Conservation (phyloP, 2,888 invertebrate genomes). For the Andrena hattorfiana region DNA sequence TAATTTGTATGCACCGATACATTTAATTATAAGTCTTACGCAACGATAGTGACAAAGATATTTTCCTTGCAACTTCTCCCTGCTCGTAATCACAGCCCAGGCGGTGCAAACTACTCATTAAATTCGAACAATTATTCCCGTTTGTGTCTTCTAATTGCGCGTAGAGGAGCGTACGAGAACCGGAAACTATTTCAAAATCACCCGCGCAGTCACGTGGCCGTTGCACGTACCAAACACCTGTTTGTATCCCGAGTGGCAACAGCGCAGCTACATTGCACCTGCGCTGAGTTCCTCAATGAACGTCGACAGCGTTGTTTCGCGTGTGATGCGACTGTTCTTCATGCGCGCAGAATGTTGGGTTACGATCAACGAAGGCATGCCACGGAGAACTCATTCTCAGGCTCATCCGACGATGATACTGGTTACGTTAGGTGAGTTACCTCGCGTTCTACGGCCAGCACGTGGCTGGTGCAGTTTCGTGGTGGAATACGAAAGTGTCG, state of each 20-base stretch:
- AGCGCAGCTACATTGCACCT: slow-evolving; percentile 47
- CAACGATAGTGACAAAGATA: no score
- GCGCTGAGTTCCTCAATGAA: slow-evolving; percentile 37
- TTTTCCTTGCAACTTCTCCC: no score
- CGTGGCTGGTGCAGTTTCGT: slow-evolving; percentile 29
- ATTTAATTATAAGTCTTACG: no score
- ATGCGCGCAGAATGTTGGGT: slow-evolving; percentile 43
- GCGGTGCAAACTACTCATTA: no score
- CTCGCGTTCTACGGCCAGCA: not conserved
- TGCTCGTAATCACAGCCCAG: no score
- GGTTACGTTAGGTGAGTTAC: slow-evolving; percentile 55
- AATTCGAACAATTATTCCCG: no score
- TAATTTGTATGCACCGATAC: no score
- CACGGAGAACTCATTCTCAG: slow-evolving; percentile 36
- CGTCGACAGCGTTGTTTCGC: slow-evolving; percentile 38
- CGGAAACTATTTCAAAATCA: slow-evolving; percentile 8
- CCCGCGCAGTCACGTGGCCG: slow-evolving; percentile 36
- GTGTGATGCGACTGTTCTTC: slow-evolving; percentile 19
- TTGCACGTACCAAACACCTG: slow-evolving; percentile 40
- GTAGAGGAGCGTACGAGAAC: not conserved
- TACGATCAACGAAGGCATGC: slow-evolving; percentile 18
- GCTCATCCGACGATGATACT: slow-evolving; percentile 61
- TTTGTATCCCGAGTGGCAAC: slow-evolving; percentile 39
- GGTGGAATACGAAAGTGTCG: not conserved
- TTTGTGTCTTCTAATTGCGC: no score